Evolutionary conservation across 92 coral and sea anemone species (phyloP), one percentile per base, ranked within the genome.

Genomic region (Parazoanthus atlanticus): DNA sequence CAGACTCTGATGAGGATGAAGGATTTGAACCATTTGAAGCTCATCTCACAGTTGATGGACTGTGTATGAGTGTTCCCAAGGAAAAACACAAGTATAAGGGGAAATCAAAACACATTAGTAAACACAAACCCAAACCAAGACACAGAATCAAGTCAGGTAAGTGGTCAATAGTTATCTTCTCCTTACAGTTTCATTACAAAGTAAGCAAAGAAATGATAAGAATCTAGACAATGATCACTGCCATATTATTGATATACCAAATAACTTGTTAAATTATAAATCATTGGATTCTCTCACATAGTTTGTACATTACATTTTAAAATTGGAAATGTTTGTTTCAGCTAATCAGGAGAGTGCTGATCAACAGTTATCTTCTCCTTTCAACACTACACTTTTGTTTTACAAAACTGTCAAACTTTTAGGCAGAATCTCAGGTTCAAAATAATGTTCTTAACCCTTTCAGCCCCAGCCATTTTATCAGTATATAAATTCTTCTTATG

Each of bases 41-140:
- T 36, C 86, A 93, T 71, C 40, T 90, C 17, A 79, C 91, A 58
- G 96, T 95, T 72, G 98, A 95, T 92, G 96, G 98, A 28, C 86
- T 95, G 30, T 95, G 96, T 85, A 91, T 84, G 66, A 95, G 98
- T 80, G 94, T 91, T 70, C 93, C 90, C 21, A 89, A 89, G 54
- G 91, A 89, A 86, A 86, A 82, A 58, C 85, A 65, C 64, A 90
- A 77, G 84, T 69, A 76, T 31, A 92, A 88, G 80, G 84, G 66
- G 76, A 91, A 82, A 81, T 79, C 43, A 8, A 88, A 86, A 38
- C 86, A 67, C 26, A 78, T 46, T 64, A 86, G 92, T 46, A 82
- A 89, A 33, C 52, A 70, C 13, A 26, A 16, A 47, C 46, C 16
- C 66, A 67, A 82, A 17, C 88, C 88, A 29, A 81, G 90, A 64